Conservation (phyloP, 2,797 vertebrate species). For the Zenarchopterus dispar region DNA sequence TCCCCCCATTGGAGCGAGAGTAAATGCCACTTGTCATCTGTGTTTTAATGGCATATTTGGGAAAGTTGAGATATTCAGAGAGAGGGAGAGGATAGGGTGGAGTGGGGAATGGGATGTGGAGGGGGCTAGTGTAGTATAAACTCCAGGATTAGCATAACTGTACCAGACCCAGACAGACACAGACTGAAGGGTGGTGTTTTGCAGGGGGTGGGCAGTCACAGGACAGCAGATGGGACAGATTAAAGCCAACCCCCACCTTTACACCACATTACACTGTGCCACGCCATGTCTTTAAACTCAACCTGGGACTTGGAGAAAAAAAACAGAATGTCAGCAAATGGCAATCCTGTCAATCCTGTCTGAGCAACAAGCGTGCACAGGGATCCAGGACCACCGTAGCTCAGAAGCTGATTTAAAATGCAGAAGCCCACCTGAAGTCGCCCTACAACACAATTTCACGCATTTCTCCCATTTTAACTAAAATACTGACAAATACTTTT, state of each 20-base stretch:
- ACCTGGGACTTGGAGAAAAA: slow-evolving; percentile 35
- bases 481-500: too few species aligned
- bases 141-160: slow-evolving; percentile 77
- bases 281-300: slow-evolving; percentile 61
- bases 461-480: too few species aligned
- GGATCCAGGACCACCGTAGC: too few species aligned
- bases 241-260: slow-evolving; percentile 47
- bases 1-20: slow-evolving; percentile 14
- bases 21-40: slow-evolving; percentile 54
- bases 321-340: slow-evolving; percentile 69
- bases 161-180: slow-evolving; percentile 79
- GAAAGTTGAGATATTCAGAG: slow-evolving; percentile 63
- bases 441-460: too few species aligned
- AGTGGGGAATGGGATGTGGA: slow-evolving; percentile 10
- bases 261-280: background rate
- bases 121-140: slow-evolving; percentile 51
- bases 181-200: slow-evolving; percentile 53
- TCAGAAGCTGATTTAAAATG: too few species aligned
- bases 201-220: slow-evolving; percentile 31
- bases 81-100: background rate
- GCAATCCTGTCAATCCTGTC: slow-evolving; percentile 48
- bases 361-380: slow-evolving; percentile 52
- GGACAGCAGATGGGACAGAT: slow-evolving; percentile 80
- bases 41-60: slow-evolving; percentile 66
- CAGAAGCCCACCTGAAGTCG: too few species aligned